Evolutionary conservation across 2,888 invertebrate genomes (phyloP).

Genomic region (Dexiosoma caninum): DNA sequence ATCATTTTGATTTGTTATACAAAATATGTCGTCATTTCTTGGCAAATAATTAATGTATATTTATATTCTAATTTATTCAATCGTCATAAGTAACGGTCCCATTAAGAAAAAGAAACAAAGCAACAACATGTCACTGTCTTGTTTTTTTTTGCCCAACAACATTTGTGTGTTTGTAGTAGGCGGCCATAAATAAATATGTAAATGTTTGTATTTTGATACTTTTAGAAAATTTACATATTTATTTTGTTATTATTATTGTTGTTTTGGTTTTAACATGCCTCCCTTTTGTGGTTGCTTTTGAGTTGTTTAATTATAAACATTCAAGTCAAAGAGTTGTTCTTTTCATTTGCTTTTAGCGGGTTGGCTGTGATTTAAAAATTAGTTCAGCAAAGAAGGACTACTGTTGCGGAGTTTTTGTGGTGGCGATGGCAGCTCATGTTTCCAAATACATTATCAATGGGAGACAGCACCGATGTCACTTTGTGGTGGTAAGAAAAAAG

Average conservation of each 20-base stretch:
- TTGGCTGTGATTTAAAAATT: slow-evolving; percentile 94
- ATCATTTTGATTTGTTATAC: slow-evolving; percentile 58
- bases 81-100: slow-evolving; percentile 17
- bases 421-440: slow-evolving; percentile 92
- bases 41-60: slow-evolving; percentile 17
- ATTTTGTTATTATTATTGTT: background rate
- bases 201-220: slow-evolving; percentile 38
- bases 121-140: too few relatives aligned
- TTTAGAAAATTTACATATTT: slow-evolving; percentile 49
- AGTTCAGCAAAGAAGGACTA: slow-evolving; percentile 91
- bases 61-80: slow-evolving; percentile 24
- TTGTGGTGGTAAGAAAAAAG: slow-evolving; percentile 92
- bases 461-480: slow-evolving; percentile 88
- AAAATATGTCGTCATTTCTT: slow-evolving; percentile 28
- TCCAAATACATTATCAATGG: slow-evolving; percentile 92
- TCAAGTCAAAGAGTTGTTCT: background rate
- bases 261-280: background rate
- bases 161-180: slow-evolving; percentile 17
- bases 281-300: background rate
- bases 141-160: slow-evolving; percentile 4
- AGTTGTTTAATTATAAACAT: slow-evolving; percentile 3
- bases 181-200: background rate
- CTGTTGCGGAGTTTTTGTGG: slow-evolving; percentile 94
- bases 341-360: slow-evolving; percentile 82
- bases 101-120: background rate